phyloP scores from a whole-genome alignment of 2,113 vertebrate genomes.

The Chrysochloris asiatica region DNA sequence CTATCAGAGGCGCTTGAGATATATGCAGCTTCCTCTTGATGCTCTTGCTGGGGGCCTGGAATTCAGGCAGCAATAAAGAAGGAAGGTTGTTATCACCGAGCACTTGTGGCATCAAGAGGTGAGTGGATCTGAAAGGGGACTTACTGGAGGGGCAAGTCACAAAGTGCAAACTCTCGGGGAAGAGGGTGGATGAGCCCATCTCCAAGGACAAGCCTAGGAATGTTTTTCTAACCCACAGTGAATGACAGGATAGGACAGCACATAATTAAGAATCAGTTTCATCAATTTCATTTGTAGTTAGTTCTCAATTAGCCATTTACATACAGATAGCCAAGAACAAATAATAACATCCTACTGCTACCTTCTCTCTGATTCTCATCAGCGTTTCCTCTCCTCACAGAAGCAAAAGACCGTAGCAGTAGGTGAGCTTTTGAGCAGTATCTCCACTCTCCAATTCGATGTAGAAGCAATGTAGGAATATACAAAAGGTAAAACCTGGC shows the following conservation, averaged over 20 bases:
- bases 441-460: not conserved
- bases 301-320: slow-evolving; percentile 52
- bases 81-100: not conserved
- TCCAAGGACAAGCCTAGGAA: not conserved
- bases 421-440: not conserved
- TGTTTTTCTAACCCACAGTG: slow-evolving; percentile 21
- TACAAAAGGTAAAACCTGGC: not conserved
- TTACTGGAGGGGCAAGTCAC: not conserved
- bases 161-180: not conserved
- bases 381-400: not conserved
- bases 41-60: slow-evolving; percentile 36
- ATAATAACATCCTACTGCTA: not conserved
- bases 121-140: slow-evolving; percentile 29
- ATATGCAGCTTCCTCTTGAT: slow-evolving; percentile 32
- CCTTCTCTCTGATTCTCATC: not conserved
- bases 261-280: slow-evolving; percentile 43
- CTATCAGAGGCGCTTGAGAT: slow-evolving; percentile 66
- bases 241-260: not conserved
- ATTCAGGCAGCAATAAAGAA: slow-evolving; percentile 57
- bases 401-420: not conserved
- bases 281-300: slow-evolving; percentile 33
- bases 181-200: not conserved
- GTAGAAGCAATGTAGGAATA: not conserved
- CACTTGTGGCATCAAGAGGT: not conserved
- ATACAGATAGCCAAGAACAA: slow-evolving; percentile 23